A percentile compares a stretch with the other conserved stretches of the same genome.
Evolutionary conservation across 1,140 invertebrate genomes (phyloP).

Genomic region (Archegozetes longisetosus): DNA sequence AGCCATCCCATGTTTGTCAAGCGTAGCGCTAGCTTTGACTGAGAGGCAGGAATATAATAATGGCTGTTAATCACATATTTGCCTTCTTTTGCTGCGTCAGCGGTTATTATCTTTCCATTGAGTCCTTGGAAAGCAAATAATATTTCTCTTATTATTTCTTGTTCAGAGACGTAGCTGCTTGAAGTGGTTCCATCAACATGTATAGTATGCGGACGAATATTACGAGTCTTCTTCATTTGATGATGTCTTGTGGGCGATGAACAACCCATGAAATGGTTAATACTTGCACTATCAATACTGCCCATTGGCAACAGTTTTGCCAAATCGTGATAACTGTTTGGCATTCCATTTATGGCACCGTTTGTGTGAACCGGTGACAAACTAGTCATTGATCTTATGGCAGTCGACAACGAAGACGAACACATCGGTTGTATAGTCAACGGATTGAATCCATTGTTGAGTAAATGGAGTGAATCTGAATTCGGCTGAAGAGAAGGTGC

Average conservation of each 20-base stretch:
- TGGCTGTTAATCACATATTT: neutral
- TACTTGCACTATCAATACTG: neutral
- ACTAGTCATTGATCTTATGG: neutral
- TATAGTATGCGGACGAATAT: slow-evolving; percentile 3
- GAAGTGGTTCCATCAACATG: slow-evolving; percentile 8
- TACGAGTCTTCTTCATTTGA: neutral
- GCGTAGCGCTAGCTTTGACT: slow-evolving; percentile 40
- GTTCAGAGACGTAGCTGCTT: slow-evolving; percentile 1
- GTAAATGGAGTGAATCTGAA: neutral
- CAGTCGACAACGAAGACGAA: neutral
- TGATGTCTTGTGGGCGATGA: neutral
- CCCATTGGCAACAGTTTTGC: neutral
- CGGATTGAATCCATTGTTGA: neutral
- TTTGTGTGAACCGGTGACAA: neutral
- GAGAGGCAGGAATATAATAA: slow-evolving; percentile 9
- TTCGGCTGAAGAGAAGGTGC: neutral
- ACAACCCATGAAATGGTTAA: neutral
- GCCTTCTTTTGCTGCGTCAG: slow-evolving; percentile 41
- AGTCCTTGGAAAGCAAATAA: slow-evolving; percentile 66
- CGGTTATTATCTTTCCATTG: slow-evolving; percentile 52
- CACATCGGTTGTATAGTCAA: neutral
- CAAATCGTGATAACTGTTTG: neutral
- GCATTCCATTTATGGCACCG: neutral
- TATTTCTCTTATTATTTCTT: slow-evolving; percentile 44
- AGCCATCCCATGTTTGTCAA: slow-evolving; percentile 71